Evolutionary conservation across 2,113 vertebrate species (phyloP).

Genomic region (Calyptommatus sinebrachiatus): DNA sequence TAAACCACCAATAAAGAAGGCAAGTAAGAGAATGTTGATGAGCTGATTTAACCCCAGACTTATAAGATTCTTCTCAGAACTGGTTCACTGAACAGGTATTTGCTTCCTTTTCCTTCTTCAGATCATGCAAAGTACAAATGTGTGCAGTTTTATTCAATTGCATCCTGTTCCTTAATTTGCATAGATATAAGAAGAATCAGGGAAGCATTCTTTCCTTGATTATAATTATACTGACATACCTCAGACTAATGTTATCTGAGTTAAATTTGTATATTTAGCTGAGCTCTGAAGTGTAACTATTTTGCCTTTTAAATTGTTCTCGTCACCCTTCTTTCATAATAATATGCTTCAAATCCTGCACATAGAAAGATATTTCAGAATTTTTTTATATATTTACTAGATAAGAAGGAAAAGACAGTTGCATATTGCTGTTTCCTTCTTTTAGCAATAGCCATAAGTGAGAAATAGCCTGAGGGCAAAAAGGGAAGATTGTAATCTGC

Average conservation of each 20-base stretch:
- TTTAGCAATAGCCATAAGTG: not conserved
- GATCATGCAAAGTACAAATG: not conserved
- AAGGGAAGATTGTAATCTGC: not conserved
- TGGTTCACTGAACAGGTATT: not conserved
- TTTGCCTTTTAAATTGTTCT: not conserved
- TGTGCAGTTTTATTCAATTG: not conserved
- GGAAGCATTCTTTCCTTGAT: not conserved
- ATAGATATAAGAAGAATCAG: not conserved
- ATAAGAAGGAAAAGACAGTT: not conserved
- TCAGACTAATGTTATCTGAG: not conserved
- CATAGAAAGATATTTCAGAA: fast-evolving
- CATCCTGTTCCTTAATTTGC: not conserved
- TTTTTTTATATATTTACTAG: not conserved
- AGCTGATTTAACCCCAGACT: slow-evolving; percentile 32
- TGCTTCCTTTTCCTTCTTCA: not conserved
- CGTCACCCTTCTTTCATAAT: not conserved
- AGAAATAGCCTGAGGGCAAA: not conserved
- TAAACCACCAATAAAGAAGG: slow-evolving; percentile 16
- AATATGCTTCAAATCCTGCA: slow-evolving; percentile 11
- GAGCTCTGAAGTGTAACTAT: not conserved
- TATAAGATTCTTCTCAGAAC: slow-evolving; percentile 18
- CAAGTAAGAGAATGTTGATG: slow-evolving; percentile 30
- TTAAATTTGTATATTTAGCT: not conserved
- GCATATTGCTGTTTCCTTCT: not conserved
- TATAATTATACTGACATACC: slow-evolving; percentile 3